Percentiles rank a stretch among this genome's conserved stretches.
Evolutionary conservation across 2,113 vertebrate species (phyloP).

Genomic region (Sporophila hypoxantha): DNA sequence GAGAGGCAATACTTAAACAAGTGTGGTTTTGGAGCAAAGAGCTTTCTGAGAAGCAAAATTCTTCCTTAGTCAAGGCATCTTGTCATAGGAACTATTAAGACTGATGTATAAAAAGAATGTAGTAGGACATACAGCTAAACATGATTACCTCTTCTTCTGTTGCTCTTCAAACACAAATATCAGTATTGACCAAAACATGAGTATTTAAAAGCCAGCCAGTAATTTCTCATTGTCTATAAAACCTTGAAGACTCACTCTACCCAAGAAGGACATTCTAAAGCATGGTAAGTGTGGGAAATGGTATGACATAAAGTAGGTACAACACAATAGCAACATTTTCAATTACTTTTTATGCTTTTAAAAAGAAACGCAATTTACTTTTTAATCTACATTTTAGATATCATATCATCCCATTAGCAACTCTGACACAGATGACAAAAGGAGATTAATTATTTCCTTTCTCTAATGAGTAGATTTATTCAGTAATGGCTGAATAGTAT

Average conservation of each 20-base stretch:
- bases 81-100: neutral
- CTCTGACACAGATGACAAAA: neutral
- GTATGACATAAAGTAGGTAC: neutral
- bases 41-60: neutral
- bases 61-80: neutral
- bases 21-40: neutral
- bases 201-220: neutral
- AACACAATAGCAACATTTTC: neutral
- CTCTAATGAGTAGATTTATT: conserved; percentile 10
- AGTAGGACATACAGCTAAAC: neutral
- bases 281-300: neutral
- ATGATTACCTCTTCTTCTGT: neutral
- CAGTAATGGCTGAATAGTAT: neutral
- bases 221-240: neutral
- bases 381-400: neutral
- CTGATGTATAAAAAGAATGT: neutral
- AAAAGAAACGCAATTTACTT: neutral
- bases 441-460: conserved; percentile 35
- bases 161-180: neutral
- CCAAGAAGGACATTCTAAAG: neutral
- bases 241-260: neutral
- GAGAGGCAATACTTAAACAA: neutral
- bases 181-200: neutral
- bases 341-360: neutral
- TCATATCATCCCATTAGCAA: neutral